Percentiles rank a stretch among this genome's conserved stretches.
Evolutionary conservation across 2,113 vertebrate species (phyloP).

Genomic region (Rhinogobius similis): DNA sequence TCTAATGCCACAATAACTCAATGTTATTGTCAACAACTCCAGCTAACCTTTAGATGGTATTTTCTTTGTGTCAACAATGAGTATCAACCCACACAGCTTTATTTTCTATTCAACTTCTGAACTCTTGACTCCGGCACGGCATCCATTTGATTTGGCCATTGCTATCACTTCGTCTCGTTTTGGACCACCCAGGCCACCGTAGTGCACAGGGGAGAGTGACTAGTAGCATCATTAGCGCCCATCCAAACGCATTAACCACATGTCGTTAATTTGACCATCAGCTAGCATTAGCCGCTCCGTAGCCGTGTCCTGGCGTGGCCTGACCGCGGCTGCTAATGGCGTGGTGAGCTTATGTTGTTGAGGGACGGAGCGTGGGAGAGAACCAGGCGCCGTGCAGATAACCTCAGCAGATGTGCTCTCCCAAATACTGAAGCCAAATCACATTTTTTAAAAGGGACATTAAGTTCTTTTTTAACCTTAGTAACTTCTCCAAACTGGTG

Average conservation of each 20-base stretch:
- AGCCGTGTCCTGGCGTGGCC: conserved; percentile 16
- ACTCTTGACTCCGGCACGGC: conserved; percentile 41
- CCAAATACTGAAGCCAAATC: conserved; percentile 3
- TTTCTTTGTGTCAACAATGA: conserved; percentile 26
- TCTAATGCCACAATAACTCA: conserved; percentile 3
- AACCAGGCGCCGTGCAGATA: too few species aligned
- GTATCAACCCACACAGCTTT: conserved; percentile 22
- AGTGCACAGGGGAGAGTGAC: conserved; percentile 22
- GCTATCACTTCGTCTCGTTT: conserved; percentile 21
- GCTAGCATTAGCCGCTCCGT: conserved; percentile 41
- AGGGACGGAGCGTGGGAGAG: too few species aligned
- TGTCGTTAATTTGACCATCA: conserved; percentile 54
- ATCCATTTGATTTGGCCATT: conserved; percentile 34
- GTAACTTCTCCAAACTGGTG: neutral
- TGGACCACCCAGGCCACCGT: conserved; percentile 9
- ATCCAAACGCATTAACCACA: conserved; percentile 60
- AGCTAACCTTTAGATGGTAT: conserved; percentile 40
- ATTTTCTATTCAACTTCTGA: conserved; percentile 2
- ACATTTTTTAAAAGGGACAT: conserved; percentile 3
- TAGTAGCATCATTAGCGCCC: conserved; percentile 49
- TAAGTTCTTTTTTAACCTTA: conserved; percentile 13
- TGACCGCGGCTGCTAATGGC: conserved; percentile 44
- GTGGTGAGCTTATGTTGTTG: neutral
- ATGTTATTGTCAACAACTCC: conserved; percentile 9
- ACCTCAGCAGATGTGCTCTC: conserved; percentile 21